Conservation (phyloP, 2,113 vertebrate species). For the Malurus alboscapulatus region DNA sequence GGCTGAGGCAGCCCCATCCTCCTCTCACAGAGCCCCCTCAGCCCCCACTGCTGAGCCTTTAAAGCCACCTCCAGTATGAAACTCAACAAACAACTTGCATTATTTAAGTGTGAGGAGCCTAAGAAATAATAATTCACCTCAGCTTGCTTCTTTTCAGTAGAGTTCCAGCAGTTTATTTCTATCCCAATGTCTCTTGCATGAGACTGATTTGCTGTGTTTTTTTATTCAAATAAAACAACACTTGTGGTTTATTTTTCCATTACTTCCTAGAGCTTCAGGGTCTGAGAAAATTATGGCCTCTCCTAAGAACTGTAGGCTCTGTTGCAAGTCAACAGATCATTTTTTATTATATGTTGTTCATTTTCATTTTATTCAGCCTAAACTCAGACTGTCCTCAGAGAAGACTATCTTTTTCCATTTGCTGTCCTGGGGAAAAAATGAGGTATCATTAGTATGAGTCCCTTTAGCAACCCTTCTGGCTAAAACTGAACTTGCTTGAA, state of each 20-base stretch:
- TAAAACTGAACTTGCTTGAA: background rate
- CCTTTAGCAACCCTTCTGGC: background rate
- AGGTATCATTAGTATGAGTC: background rate
- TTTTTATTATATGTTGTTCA: background rate
- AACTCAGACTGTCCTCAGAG: background rate
- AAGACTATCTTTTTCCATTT: background rate
- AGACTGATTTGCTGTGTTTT: background rate
- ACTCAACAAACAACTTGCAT: background rate
- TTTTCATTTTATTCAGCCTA: background rate
- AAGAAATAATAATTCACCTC: background rate
- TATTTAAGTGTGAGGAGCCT: background rate
- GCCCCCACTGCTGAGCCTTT: accelerated
- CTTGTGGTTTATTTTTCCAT: background rate
- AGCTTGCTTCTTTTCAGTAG: background rate
- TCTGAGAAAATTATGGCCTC: background rate
- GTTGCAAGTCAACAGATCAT: background rate
- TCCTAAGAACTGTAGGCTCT: background rate
- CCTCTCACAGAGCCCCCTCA: accelerated
- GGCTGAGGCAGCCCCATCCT: accelerated
- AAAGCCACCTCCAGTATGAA: background rate
- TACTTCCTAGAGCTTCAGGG: background rate
- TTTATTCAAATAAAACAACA: background rate
- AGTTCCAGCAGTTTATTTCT: background rate
- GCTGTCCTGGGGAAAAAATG: background rate
- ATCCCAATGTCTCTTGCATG: background rate